Evolutionary conservation across 1,140 invertebrate genomes (phyloP).

Genomic region (Polyergus mexicanus): DNA sequence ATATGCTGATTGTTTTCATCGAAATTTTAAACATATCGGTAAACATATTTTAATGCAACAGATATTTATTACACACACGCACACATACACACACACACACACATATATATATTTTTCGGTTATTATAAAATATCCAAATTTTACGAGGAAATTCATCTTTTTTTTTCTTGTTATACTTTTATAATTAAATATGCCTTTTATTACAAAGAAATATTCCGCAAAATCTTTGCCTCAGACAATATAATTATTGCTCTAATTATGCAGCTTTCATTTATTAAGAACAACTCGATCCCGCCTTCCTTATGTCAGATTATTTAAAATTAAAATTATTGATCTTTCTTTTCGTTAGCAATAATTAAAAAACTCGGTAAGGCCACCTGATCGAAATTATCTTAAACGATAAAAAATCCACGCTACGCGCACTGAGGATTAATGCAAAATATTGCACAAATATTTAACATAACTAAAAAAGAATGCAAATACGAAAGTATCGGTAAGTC

Average conservation of each 20-base stretch:
- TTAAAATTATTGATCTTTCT: not conserved
- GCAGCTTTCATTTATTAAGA: slow-evolving; percentile 25
- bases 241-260: slow-evolving; percentile 3
- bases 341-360: not conserved
- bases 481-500: not conserved
- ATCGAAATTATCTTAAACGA: not conserved
- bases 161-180: not conserved
- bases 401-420: not conserved
- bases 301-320: slow-evolving; percentile 20
- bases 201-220: not conserved
- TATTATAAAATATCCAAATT: slow-evolving; percentile 6
- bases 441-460: not conserved
- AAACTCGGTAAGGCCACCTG: slow-evolving; percentile 7
- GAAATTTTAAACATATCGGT: not conserved
- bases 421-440: not conserved
- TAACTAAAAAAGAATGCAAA: not conserved
- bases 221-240: not conserved
- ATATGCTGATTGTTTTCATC: not conserved
- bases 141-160: not conserved
- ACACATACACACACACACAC: too few species aligned
- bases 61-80: not conserved
- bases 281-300: not conserved
- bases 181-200: not conserved
- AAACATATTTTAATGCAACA: not conserved
- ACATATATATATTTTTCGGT: not conserved